A percentile compares a stretch with the other conserved stretches of the same genome.
phyloP scores from a whole-genome alignment of 2,888 invertebrate genomes.

The Homarus gammarus region DNA sequence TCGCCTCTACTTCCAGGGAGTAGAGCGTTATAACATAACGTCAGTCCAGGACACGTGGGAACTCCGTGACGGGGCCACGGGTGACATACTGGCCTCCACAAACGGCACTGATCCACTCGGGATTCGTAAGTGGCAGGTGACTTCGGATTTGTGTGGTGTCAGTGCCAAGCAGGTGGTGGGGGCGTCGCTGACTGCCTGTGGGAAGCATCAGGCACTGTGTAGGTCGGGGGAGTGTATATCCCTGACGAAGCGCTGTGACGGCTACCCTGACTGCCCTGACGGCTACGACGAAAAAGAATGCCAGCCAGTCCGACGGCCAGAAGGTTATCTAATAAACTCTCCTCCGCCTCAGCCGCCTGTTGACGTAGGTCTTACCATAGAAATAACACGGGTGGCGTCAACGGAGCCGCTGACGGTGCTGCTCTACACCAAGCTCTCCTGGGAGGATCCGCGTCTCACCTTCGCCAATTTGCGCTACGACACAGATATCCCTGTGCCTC shows the following conservation, averaged over 20 bases:
- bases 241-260: slow-evolving; percentile 48
- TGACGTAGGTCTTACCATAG: slow-evolving; percentile 13
- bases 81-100: slow-evolving; percentile 40
- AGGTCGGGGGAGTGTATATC: slow-evolving; percentile 38
- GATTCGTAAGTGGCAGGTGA: slow-evolving; percentile 28
- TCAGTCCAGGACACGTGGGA: slow-evolving; percentile 33
- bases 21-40: slow-evolving; percentile 39
- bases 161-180: not conserved
- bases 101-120: slow-evolving; percentile 37
- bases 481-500: slow-evolving; percentile 36
- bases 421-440: slow-evolving; percentile 25
- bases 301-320: slow-evolving; percentile 52
- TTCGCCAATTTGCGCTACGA: slow-evolving; percentile 41
- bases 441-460: slow-evolving; percentile 48
- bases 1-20: slow-evolving; percentile 50
- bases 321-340: slow-evolving; percentile 27
- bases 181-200: slow-evolving; percentile 44
- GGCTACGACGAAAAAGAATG: slow-evolving; percentile 58
- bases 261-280: slow-evolving; percentile 57
- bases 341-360: slow-evolving; percentile 52
- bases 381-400: slow-evolving; percentile 42
- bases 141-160: slow-evolving; percentile 16
- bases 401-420: slow-evolving; percentile 53
- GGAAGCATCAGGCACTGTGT: slow-evolving; percentile 19
- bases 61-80: slow-evolving; percentile 16